Percentiles rank a stretch among this genome's conserved stretches.
Evolutionary conservation across 1,140 invertebrate genomes (phyloP).

Genomic region (Drosophila prosaltans): DNA sequence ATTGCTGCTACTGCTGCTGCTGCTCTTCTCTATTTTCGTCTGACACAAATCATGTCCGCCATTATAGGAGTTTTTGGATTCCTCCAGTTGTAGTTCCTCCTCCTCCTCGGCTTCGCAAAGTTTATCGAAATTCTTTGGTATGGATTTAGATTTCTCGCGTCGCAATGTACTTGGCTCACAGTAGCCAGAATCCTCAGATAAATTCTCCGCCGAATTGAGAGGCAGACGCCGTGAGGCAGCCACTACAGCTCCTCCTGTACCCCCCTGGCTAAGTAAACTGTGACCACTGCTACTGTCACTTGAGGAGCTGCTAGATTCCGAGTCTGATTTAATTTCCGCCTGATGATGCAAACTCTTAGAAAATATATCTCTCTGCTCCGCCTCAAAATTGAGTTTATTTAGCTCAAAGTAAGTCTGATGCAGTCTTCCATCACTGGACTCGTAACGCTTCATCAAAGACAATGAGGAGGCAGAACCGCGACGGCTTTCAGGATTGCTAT

Average conservation of each 20-base stretch:
- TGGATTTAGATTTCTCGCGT: constrained; percentile 83
- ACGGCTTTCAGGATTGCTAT: constrained; percentile 68
- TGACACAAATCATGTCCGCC: constrained; percentile 70
- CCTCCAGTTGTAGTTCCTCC: constrained; percentile 38
- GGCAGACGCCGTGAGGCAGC: constrained; percentile 42
- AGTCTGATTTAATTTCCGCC: constrained; percentile 64
- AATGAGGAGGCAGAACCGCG: constrained; percentile 63
- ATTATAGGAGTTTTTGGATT: constrained; percentile 52
- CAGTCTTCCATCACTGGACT: constrained; percentile 70
- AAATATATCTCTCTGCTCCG: constrained; percentile 52
- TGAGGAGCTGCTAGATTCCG: constrained; percentile 61
- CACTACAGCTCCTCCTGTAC: constrained; percentile 8
- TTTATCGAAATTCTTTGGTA: constrained; percentile 83
- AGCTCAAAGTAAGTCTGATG: constrained; percentile 81
- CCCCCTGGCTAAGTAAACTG: constrained; percentile 51
- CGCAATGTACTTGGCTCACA: constrained; percentile 85
- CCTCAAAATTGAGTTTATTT: constrained; percentile 73
- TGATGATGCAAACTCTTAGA: constrained; percentile 51
- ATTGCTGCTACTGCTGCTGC: background rate
- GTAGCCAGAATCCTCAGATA: constrained; percentile 90
- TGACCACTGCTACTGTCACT: constrained; percentile 60
- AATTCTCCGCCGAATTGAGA: constrained; percentile 87
- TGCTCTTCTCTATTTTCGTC: constrained; percentile 69
- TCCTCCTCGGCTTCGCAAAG: constrained; percentile 81
- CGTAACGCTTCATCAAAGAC: constrained; percentile 72